Conservation (phyloP, 2,797 vertebrate genomes). For the Loris lydekkerianus region DNA sequence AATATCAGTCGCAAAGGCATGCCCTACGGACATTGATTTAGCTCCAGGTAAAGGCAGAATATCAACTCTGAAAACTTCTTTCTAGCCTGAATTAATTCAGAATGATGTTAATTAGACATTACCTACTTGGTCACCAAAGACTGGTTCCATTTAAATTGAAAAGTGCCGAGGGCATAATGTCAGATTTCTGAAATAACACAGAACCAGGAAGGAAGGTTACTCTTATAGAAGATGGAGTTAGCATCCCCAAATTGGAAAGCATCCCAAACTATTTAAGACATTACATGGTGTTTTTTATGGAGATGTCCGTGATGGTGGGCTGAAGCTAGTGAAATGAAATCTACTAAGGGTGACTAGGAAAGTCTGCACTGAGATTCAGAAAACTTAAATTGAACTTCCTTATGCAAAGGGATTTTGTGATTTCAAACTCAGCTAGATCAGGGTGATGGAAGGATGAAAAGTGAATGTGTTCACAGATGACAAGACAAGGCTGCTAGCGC, state of each 20-base stretch:
- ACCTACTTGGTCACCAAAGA: neutral
- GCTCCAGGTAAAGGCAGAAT: neutral
- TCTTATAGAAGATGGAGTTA: neutral
- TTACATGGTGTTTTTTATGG: no score
- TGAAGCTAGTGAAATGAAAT: neutral
- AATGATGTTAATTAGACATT: neutral
- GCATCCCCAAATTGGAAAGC: neutral
- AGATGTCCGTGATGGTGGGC: fast-evolving
- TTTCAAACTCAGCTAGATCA: neutral
- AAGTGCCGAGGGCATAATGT: neutral
- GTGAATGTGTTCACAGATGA: neutral
- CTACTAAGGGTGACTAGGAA: neutral
- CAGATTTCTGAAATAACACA: neutral
- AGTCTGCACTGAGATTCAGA: neutral
- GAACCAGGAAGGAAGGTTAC: neutral
- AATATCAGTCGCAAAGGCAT: neutral
- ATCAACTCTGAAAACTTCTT: neutral
- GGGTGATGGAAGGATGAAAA: neutral
- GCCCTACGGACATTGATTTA: neutral
- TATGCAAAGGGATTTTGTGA: neutral
- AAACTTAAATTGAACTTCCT: neutral
- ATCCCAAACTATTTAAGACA: no score
- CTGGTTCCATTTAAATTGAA: neutral
- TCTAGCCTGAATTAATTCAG: neutral
- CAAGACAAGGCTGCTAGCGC: neutral